Base-by-base conservation (phyloP, 2,888 invertebrate species). In the Tiliacea aurago region DNA sequence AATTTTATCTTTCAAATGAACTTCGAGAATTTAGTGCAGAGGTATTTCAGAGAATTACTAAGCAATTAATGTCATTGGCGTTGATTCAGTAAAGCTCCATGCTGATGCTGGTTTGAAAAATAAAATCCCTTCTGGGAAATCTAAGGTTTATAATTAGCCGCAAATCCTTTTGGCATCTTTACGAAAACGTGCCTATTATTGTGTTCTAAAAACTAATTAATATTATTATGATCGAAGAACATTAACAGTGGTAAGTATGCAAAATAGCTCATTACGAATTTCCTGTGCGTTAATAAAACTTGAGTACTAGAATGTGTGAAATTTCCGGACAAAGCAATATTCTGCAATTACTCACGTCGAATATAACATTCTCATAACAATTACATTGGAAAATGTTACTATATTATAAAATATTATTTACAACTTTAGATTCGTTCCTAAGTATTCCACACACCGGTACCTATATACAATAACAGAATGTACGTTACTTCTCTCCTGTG, bases 231-330 rank as follows among this genome's bases (percentile, higher is more conserved):
- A 47, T 58, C 53, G 13, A 49, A 53, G 33, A 67, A 81, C 13
- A 65, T 56, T 67, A 43, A 23, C 61, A 55, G 10, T n/a, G 28
- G 13, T 41, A 13, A 65, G 1, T 53, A 62, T 70, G 56, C 65
- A 58, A 61, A 78, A 56, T n/a, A 56, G 18, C 61, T 78, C 56
- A 62, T 78, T 83, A 73, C 10, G 28, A 55, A 53, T 58, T 78
- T 45, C 23, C 49, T 55, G 55, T n/a, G 37, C n/a, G 15, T 13
- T 69, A 61, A 53, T 76, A 65, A 81, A 71, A 70, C 55, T 61
- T 45, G 15, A 13, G 64, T 63, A 23, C 55, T 15, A 10, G 55
- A 53, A 47, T 80, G 18, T 65, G 47, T 58, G 64, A 71, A 59
- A 64, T 70, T 41, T 6, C 7, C 18, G 20, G 33, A 62, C n/a